phyloP scores from a whole-genome alignment of 2,113 vertebrate genomes.

The Dasyprocta punctata region DNA sequence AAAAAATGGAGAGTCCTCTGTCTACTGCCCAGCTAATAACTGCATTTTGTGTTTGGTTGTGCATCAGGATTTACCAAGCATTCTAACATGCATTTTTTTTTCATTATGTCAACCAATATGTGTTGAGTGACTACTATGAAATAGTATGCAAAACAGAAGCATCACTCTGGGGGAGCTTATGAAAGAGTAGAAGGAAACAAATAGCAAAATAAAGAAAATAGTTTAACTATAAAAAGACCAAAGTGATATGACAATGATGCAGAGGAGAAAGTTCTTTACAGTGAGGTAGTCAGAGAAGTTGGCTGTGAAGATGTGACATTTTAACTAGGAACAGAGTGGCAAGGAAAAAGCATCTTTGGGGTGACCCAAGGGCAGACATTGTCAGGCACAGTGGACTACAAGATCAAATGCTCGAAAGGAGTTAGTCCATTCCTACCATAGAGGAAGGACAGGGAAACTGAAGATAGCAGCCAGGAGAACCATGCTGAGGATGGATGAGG shows the following conservation, averaged over 20 bases:
- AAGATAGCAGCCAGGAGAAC: not conserved
- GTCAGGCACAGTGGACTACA: not conserved
- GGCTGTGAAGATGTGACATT: not conserved
- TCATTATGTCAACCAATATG: not conserved
- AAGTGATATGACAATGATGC: not conserved
- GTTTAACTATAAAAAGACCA: not conserved
- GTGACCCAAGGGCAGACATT: not conserved
- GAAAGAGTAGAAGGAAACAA: not conserved
- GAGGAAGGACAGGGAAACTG: not conserved
- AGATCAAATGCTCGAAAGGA: not conserved
- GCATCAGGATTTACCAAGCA: conserved; percentile 22
- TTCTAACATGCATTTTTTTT: not conserved
- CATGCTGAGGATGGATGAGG: not conserved
- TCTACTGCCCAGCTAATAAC: not conserved
- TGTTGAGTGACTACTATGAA: not conserved
- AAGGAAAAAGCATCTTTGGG: not conserved
- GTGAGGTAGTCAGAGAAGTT: not conserved
- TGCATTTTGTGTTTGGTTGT: not conserved
- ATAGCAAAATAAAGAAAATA: not conserved
- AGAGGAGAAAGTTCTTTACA: not conserved
- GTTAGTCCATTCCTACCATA: not conserved
- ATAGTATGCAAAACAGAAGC: not conserved
- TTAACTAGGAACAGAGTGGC: not conserved
- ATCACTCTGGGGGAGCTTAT: not conserved
- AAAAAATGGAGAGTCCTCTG: not conserved